These are phyloP conservation scores for Trissolcus brochymenae DNA, from an alignment of 2,888 invertebrate genomes.

Conservation along the genomic window DNA sequence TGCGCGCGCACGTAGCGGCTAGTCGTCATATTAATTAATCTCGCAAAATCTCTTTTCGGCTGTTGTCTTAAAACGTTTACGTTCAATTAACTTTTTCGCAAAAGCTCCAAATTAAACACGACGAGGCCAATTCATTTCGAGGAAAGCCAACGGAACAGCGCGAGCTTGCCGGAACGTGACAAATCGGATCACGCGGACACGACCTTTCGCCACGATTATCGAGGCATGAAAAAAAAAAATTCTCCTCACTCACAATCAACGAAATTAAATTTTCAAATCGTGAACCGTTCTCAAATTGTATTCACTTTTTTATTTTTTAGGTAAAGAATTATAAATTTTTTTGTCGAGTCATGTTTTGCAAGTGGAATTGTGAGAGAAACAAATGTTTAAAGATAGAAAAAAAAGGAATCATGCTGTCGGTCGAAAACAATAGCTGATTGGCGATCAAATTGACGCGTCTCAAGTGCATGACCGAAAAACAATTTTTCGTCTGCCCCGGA, in stretches of 20 bases:
- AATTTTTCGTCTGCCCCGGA: constrained; percentile 25
- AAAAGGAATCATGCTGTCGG: background rate
- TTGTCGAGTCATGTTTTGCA: no score
- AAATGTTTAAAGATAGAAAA: no score
- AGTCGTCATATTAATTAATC: constrained; percentile 21
- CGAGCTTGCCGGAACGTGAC: constrained; percentile 24
- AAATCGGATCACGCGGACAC: constrained; percentile 29
- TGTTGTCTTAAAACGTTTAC: constrained; percentile 21
- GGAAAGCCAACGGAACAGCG: constrained; percentile 13
- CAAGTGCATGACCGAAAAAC: constrained; percentile 20
- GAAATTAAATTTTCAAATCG: background rate
- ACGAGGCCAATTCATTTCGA: constrained; percentile 28
- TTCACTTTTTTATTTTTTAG: background rate
- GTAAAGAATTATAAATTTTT: background rate
- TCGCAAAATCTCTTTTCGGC: constrained; percentile 17
- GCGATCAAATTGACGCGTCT: constrained; percentile 25
- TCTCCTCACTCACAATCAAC: background rate
- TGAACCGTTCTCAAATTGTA: background rate
- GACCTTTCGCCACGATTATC: constrained; percentile 22
- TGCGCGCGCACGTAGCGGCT: constrained; percentile 13
- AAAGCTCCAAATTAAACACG: constrained; percentile 22
- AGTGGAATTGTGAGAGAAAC: no score
- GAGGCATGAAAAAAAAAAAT: constrained; percentile 1
- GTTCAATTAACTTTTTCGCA: constrained; percentile 31
- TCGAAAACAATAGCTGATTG: constrained; percentile 12